phyloP scores from a whole-genome alignment of 2,888 invertebrate genomes.

The Drosophila neoperkinsi region DNA sequence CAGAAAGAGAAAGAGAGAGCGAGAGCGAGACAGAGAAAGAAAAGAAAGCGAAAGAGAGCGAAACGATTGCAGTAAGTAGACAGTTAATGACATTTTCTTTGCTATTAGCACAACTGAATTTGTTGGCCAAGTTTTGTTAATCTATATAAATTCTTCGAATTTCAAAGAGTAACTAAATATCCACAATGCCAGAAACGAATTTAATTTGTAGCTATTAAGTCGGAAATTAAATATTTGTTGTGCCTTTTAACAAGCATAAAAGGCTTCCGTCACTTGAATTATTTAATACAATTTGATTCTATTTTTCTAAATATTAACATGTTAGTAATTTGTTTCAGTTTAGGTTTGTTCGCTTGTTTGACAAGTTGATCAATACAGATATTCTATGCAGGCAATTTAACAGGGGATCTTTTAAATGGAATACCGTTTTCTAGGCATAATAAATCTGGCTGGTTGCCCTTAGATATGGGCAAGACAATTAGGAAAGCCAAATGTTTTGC shows the following conservation, averaged over 20 bases:
- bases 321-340: conserved; percentile 9
- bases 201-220: not conserved
- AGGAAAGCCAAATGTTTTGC: conserved; percentile 58
- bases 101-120: not conserved
- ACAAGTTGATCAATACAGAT: conserved; percentile 44
- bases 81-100: not conserved
- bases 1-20: not conserved
- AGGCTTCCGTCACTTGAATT: not conserved
- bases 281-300: not conserved
- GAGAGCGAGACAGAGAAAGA: not conserved
- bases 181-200: not conserved
- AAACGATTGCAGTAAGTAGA: conserved; percentile 1
- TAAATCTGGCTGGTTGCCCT: conserved; percentile 56
- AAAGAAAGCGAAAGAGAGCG: too few species aligned
- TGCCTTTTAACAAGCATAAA: conserved; percentile 2
- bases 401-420: conserved; percentile 9
- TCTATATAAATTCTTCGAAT: not conserved
- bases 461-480: conserved; percentile 49
- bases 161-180: conserved; percentile 15
- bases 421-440: conserved; percentile 11
- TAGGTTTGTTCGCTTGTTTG: conserved; percentile 1
- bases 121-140: not conserved
- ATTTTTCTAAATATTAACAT: not conserved
- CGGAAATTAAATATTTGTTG: conserved; percentile 51
- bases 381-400: conserved; percentile 1